These are phyloP conservation scores for Hoplodrina blanda DNA, from an alignment of 2,888 invertebrate genomes.

Conservation along the genomic window DNA sequence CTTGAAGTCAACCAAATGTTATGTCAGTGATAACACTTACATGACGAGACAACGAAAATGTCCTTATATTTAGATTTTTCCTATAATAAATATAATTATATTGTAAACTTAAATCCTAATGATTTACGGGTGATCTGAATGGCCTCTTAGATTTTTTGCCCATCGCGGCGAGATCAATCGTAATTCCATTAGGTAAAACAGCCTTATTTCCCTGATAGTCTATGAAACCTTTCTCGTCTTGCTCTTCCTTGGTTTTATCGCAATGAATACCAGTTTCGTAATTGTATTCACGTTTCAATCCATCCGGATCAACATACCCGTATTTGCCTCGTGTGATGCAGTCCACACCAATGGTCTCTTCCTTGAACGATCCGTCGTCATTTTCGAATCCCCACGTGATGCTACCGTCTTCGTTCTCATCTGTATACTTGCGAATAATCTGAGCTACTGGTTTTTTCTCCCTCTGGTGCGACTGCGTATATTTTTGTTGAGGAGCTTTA, in stretches of 20 bases:
- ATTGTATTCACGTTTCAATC: conserved; percentile 94
- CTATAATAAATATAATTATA: conserved; percentile 85
- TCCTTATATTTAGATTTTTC: conserved; percentile 80
- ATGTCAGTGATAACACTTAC: conserved; percentile 72
- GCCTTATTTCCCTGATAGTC: conserved; percentile 94
- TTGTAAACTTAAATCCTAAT: conserved; percentile 77
- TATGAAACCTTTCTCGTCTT: conserved; percentile 92
- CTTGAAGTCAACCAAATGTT: conserved; percentile 69
- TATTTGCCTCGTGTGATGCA: conserved; percentile 95
- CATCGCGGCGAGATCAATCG: conserved; percentile 93
- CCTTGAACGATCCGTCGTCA: conserved; percentile 96
- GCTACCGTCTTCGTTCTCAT: conserved; percentile 95
- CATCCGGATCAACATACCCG: conserved; percentile 96
- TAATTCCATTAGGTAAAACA: conserved; percentile 93
- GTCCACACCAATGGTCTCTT: conserved; percentile 95
- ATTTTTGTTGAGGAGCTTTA: conserved; percentile 84
- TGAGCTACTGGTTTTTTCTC: conserved; percentile 94
- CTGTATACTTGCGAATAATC: conserved; percentile 93
- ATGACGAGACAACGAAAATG: conserved; percentile 80
- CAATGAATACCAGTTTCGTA: conserved; percentile 95
- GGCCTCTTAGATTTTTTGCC: conserved; percentile 94
- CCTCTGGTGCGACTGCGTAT: conserved; percentile 80
- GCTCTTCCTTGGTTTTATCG: conserved; percentile 89
- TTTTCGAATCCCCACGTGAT: conserved; percentile 97
- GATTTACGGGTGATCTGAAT: conserved; percentile 88